These are phyloP conservation scores for Machaerirhynchus nigripectus DNA, from an alignment of 2,113 vertebrate species.

Conservation along the genomic window DNA sequence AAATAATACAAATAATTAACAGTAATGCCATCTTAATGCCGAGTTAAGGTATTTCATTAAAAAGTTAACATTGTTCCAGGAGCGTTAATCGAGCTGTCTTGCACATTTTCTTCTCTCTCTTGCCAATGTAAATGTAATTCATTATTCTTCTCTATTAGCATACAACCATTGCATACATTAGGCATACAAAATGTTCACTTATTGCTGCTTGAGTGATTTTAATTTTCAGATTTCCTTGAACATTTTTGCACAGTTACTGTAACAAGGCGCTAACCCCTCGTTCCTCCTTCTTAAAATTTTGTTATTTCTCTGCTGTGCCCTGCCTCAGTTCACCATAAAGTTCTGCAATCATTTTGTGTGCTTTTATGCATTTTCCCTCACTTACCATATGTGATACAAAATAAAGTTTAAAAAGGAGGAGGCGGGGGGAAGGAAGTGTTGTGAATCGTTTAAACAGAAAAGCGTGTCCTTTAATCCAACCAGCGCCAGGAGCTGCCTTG, in stretches of 20 bases:
- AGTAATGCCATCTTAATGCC: constrained; percentile 45
- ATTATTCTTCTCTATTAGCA: constrained; percentile 52
- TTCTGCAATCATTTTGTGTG: background rate
- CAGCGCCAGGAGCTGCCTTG: background rate
- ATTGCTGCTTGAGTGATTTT: constrained; percentile 53
- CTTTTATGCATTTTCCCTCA: background rate
- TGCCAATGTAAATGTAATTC: constrained; percentile 46
- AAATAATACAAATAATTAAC: constrained; percentile 63
- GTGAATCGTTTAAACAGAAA: background rate
- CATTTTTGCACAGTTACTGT: background rate
- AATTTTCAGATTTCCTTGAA: constrained; percentile 43
- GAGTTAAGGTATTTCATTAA: constrained; percentile 48
- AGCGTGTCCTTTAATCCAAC: background rate
- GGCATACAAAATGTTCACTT: constrained; percentile 54
- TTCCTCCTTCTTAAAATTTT: background rate
- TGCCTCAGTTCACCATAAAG: background rate
- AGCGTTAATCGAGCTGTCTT: constrained; percentile 38
- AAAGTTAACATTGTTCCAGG: constrained; percentile 49
- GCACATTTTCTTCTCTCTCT: constrained; percentile 32
- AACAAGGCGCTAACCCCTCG: background rate
- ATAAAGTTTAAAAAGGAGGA: background rate
- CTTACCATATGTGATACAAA: background rate
- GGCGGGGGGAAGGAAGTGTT: background rate
- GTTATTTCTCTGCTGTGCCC: background rate
- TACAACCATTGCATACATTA: constrained; percentile 49